Base-by-base conservation (phyloP, 2,888 invertebrate genomes). In the Trachelus iudaicus region DNA sequence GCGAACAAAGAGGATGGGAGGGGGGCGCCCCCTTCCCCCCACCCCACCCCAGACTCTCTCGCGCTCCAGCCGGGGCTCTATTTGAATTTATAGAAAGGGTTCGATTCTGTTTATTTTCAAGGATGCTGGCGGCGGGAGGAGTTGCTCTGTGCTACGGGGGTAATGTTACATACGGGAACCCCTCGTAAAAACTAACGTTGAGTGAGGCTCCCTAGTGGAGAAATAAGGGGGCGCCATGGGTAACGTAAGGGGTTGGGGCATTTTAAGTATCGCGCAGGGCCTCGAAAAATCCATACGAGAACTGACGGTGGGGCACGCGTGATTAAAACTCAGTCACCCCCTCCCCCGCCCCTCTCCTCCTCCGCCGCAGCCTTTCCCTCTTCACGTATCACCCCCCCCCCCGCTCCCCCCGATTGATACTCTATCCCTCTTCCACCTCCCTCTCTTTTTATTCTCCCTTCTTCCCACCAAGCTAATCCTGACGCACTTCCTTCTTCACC, bases 21-120 rank as follows among this genome's bases (percentile, higher is more conserved):
- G 76, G 76, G 81, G 75, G 80, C 56, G 73, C 75, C 37, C n/a
- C 56, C 69, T 84, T 81, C 31, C 71, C 75, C 37, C n/a, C 56
- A 69, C 84, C 81, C 31, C 71, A 37, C 84, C 82, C 76, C 77
- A 9, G 56, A 56, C 56, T 56, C 56, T 34, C 34, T 68, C 31
- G 33, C 31, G 75, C 76, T 80, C 80, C 82, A 83, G 82, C 82
- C 84, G 81, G 83, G 83, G 69, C 74, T 77, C 81, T 83, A 88
- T 89, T 89, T 89, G 86, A 88, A 88, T 88, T 86, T 84, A 79
- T 84, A 84, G 85, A 89, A 90, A 89, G 89, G 89, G 89, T 89
- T 89, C 88, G 87, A 89, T 88, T 89, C 87, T 89, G 89, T 88
- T 89, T 89, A 89, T 89, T 89, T 89, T 89, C 81, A 82, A 86